Conservation (phyloP, 2,797 vertebrate genomes). For the Diglossa cyanea region DNA sequence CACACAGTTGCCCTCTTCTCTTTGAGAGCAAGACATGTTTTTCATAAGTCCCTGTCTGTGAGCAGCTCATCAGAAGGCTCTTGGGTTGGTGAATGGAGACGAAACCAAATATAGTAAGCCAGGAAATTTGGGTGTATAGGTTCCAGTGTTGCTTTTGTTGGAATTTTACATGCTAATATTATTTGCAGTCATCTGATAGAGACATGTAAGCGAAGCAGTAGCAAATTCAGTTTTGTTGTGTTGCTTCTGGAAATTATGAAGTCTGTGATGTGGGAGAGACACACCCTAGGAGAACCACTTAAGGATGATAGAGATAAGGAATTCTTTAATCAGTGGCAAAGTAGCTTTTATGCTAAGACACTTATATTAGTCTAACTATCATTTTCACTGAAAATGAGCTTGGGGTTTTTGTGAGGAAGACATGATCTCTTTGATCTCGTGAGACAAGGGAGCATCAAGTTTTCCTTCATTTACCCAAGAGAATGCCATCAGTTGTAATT, state of each 20-base stretch:
- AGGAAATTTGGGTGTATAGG: background rate
- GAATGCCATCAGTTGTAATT: background rate
- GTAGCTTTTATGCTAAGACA: background rate
- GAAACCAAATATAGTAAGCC: background rate
- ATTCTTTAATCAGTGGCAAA: background rate
- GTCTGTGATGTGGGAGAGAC: background rate
- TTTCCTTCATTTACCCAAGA: background rate
- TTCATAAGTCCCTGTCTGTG: background rate
- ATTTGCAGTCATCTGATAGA: background rate
- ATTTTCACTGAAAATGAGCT: background rate
- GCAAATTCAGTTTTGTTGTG: background rate
- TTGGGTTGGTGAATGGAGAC: background rate
- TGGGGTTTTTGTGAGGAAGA: background rate
- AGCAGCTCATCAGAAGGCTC: background rate
- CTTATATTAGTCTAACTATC: background rate
- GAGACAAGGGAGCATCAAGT: background rate
- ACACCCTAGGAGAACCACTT: background rate
- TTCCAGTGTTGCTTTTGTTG: background rate
- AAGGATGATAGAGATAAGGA: background rate
- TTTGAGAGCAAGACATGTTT: background rate
- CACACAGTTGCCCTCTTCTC: background rate
- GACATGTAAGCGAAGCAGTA: background rate
- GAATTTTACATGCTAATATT: background rate
- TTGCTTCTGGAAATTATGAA: background rate
- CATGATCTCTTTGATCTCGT: background rate